Conservation (phyloP, 1,140 invertebrate species). For the Elysia chlorotica region DNA sequence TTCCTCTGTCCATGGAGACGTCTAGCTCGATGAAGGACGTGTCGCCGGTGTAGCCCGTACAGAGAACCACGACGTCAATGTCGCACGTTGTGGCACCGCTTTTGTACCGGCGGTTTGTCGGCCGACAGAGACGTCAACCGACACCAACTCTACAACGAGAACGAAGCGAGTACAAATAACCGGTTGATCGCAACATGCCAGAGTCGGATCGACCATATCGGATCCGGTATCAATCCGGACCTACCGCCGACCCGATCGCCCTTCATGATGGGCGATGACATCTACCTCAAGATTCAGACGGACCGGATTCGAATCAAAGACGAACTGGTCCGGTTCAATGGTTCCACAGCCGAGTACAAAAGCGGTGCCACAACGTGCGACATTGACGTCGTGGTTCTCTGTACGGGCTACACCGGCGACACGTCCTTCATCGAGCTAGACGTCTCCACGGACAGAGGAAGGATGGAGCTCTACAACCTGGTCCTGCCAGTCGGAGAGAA, state of each 20-base stretch:
- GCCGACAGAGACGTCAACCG: background rate
- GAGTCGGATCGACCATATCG: background rate
- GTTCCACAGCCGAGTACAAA: background rate
- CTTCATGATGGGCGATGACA: background rate
- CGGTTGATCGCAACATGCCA: background rate
- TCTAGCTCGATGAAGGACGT: background rate
- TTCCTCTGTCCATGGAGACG: too few species aligned
- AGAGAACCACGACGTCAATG: background rate
- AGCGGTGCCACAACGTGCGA: background rate
- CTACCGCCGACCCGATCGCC: background rate
- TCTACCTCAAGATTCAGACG: background rate
- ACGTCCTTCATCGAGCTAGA: background rate
- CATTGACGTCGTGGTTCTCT: background rate
- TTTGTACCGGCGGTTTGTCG: background rate
- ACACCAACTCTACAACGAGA: background rate
- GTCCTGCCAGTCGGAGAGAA: too few species aligned
- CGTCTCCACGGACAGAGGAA: too few species aligned
- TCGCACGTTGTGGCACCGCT: background rate
- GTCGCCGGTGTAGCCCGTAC: background rate
- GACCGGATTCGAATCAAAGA: background rate
- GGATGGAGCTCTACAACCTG: too few species aligned
- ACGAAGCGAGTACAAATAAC: background rate
- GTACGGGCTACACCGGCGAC: background rate
- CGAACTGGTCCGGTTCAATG: background rate
- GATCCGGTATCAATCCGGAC: background rate